phyloP scores from a whole-genome alignment of 2,888 invertebrate genomes.

The Apoderus coryli region DNA sequence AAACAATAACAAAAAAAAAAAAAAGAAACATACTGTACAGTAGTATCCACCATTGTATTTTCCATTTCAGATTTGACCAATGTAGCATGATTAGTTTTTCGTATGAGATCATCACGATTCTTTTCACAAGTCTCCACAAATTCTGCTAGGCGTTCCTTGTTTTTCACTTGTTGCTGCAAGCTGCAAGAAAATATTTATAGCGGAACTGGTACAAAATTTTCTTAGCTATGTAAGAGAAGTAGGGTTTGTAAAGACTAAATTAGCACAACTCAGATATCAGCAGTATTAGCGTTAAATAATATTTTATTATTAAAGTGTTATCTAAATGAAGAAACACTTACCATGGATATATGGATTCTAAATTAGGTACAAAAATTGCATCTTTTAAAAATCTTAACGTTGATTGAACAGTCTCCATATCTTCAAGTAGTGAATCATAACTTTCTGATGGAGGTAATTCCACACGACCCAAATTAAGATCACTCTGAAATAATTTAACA shows the following conservation, averaged over 20 bases:
- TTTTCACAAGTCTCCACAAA: conserved; percentile 21
- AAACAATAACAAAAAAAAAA: neutral
- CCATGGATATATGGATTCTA: conserved; percentile 34
- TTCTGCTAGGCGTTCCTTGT: conserved; percentile 22
- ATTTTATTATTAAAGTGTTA: no score
- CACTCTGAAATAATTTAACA: conserved; percentile 21
- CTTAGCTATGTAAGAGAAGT: no score
- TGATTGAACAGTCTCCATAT: conserved; percentile 29
- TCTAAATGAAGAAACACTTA: no score
- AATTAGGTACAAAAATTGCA: conserved; percentile 30
- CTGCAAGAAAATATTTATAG: no score
- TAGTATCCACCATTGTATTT: conserved; percentile 25
- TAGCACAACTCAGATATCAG: no score
- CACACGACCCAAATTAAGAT: conserved; percentile 24
- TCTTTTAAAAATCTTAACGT: conserved; percentile 31
- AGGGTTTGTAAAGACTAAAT: no score
- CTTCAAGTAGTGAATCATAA: conserved; percentile 25
- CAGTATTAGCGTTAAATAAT: no score
- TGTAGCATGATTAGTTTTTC: conserved; percentile 23
- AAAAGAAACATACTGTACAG: conserved; percentile 20
- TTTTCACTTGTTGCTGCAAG: conserved; percentile 24
- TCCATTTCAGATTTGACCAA: conserved; percentile 21
- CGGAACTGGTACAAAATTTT: no score
- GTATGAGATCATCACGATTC: conserved; percentile 21
- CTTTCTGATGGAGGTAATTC: conserved; percentile 20